A percentile compares a stretch with the other conserved stretches of the same genome.
phyloP scores from a whole-genome alignment of 2,797 vertebrate species.

The Melanotaenia maccullochi region DNA sequence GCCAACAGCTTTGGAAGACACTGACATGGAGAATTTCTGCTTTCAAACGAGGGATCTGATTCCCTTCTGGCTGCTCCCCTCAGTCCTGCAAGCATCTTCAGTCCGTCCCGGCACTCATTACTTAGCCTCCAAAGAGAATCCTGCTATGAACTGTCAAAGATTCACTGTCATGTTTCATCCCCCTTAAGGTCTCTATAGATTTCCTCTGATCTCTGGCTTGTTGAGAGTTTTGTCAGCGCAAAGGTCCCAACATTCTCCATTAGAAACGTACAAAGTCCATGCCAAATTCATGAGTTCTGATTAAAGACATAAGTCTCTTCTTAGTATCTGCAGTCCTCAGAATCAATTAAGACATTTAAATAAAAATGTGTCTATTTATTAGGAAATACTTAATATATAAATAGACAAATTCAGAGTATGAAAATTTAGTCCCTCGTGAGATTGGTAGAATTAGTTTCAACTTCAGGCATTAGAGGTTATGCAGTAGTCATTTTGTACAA shows the following conservation, averaged over 20 bases:
- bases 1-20: slow-evolving; percentile 22
- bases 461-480: background rate
- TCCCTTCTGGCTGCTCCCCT: slow-evolving; percentile 30
- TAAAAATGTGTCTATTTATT: slow-evolving; percentile 1
- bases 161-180: slow-evolving; percentile 39
- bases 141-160: slow-evolving; percentile 46
- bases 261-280: slow-evolving; percentile 33
- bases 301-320: slow-evolving; percentile 2
- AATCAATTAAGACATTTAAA: slow-evolving; percentile 10
- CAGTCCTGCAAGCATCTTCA: slow-evolving; percentile 33
- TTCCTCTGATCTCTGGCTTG: slow-evolving; percentile 41
- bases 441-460: background rate
- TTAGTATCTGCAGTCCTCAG: slow-evolving; percentile 12
- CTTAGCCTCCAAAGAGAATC: slow-evolving; percentile 59
- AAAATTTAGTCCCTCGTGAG: background rate
- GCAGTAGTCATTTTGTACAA: background rate
- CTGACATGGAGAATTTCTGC: slow-evolving; percentile 32
- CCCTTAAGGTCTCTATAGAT: slow-evolving; percentile 41
- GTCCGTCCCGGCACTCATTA: slow-evolving; percentile 52
- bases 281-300: slow-evolving; percentile 28
- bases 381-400: too few species aligned
- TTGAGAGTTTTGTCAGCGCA: slow-evolving; percentile 45
- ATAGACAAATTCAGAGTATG: background rate
- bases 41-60: slow-evolving; percentile 29
- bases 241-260: slow-evolving; percentile 45